Base-by-base conservation (phyloP, 2,113 vertebrate genomes). In the Megaceryle torquata region DNA sequence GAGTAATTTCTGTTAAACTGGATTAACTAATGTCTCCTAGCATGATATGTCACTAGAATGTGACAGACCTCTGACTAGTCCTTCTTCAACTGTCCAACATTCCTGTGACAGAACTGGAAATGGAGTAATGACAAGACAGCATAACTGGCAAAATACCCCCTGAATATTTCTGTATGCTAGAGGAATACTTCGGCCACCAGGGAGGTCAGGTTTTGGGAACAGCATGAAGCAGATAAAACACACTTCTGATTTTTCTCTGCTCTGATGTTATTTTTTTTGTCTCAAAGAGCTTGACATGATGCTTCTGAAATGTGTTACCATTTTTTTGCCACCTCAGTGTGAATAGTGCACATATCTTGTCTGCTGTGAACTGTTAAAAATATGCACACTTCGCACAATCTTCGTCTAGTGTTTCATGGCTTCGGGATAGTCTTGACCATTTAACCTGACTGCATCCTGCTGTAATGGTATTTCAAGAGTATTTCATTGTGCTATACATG, bases 331-430 rank as follows among this genome's bases (percentile, higher is more conserved):
- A 80, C 37, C 24, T 88, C 46, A 51, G 0, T 77, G 12, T 56
- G 59, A 87, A 59, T 84, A 82, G 72, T 63, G 56, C 54, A 88
- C 86, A 83, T 92, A 88, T 29, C 81, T 94, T n/a, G 9, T 82
- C 50, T 93, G 50, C 84, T 56, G 54, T 94, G 84, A 95, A 65
- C 85, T 90, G 83, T 91, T 92, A 89, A 95, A 94, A 89, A 89
- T 72, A 64, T 0, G 1, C 20, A 53, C 33, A 75, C 56, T 80
- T 92, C 59, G 64, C 74, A 80, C 44, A 80, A 22, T 78, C 57
- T 39, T 51, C 44, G 91, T 93, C 91, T 89, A 77, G 59, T 22
- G 11, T 89, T 95, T 92, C 67, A 54, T 88, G 74, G 81, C 94
- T 91, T 95, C 81, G 31, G 4, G 95, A 75, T 5, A 93, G 50